Evolutionary conservation across 2,888 invertebrate species (phyloP).

Genomic region (Amphipoea lucens): DNA sequence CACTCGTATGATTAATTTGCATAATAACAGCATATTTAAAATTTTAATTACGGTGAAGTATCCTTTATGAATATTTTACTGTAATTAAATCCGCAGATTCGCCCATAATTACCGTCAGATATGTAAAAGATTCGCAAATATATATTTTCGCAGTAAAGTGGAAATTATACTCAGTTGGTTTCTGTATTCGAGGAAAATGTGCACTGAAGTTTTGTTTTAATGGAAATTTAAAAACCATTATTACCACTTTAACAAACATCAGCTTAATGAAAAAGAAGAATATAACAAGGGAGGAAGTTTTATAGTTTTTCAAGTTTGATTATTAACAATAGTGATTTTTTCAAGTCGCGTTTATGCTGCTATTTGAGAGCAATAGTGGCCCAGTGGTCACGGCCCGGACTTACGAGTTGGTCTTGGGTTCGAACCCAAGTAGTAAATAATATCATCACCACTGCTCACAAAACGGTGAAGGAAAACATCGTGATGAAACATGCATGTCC

Average conservation of each 20-base stretch:
- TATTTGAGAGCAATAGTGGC: too few relatives aligned
- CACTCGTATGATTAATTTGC: constrained; percentile 46
- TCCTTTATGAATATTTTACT: constrained; percentile 55
- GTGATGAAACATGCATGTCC: too few relatives aligned
- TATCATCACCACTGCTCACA: too few relatives aligned
- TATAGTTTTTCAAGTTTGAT: neutral
- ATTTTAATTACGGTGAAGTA: constrained; percentile 50
- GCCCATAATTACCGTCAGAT: constrained; percentile 37
- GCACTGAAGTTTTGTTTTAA: constrained; percentile 14
- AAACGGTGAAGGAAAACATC: too few relatives aligned
- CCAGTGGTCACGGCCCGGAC: too few relatives aligned
- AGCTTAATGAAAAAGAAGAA: too few relatives aligned
- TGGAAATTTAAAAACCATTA: constrained; percentile 13
- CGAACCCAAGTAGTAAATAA: too few relatives aligned
- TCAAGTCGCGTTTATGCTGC: neutral
- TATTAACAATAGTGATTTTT: neutral
- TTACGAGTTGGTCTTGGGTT: too few relatives aligned
- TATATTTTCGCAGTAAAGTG: constrained; percentile 28
- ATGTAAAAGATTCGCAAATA: constrained; percentile 34
- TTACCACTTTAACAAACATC: neutral
- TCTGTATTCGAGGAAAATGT: constrained; percentile 2
- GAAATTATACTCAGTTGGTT: constrained; percentile 25
- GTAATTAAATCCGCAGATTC: constrained; percentile 51
- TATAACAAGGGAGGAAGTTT: neutral
- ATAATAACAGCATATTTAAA: constrained; percentile 49